Conservation (phyloP, 2,888 invertebrate species). For the Drosophila fulvimacula region DNA sequence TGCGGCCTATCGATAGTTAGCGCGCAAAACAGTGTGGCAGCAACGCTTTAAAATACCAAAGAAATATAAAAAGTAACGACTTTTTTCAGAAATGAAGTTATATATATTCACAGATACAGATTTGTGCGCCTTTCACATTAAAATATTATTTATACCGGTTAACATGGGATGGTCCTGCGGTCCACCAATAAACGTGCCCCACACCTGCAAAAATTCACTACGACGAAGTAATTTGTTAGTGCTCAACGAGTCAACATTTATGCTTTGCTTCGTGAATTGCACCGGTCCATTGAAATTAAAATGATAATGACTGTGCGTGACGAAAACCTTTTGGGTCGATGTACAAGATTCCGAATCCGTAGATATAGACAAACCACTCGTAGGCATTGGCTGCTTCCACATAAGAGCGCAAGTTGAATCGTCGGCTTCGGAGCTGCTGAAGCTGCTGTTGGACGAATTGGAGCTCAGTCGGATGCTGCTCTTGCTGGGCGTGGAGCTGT, state of each 20-base stretch:
- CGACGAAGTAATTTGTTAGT: constrained; percentile 10
- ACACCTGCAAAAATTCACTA: constrained; percentile 65
- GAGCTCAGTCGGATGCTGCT: background rate
- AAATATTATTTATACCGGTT: constrained; percentile 37
- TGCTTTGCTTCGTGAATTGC: constrained; percentile 12
- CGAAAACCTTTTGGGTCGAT: constrained; percentile 36
- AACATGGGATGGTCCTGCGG: constrained; percentile 43
- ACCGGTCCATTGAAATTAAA: constrained; percentile 54
- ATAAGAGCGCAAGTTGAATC: constrained; percentile 8
- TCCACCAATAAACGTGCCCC: constrained; percentile 43
- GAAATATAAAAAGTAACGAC: background rate
- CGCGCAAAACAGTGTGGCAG: constrained; percentile 17
- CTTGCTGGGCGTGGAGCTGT: background rate
- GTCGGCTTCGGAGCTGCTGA: constrained; percentile 8
- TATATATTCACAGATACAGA: background rate
- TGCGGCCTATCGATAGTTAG: constrained; percentile 13
- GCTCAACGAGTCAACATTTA: constrained; percentile 22
- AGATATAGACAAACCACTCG: constrained; percentile 10
- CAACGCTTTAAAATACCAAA: background rate
- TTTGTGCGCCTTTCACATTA: constrained; percentile 39
- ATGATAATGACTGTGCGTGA: constrained; percentile 61
- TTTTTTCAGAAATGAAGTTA: background rate
- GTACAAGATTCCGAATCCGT: background rate
- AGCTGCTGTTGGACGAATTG: constrained; percentile 18
- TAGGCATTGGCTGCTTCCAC: constrained; percentile 27